Conservation (phyloP, 2,888 invertebrate genomes). For the Hoplodrina ambigua region DNA sequence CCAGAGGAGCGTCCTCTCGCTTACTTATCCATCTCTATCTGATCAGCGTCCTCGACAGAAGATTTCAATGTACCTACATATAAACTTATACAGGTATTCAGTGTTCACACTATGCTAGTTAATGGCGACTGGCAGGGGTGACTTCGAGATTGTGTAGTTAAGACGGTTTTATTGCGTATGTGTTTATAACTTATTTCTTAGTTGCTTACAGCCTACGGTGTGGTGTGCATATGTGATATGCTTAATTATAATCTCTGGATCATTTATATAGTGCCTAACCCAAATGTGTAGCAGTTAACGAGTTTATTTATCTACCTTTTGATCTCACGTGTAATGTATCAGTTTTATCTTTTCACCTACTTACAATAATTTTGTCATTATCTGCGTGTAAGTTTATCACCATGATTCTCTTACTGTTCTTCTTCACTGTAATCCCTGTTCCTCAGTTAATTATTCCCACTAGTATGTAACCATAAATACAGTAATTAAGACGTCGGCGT, state of each 20-base stretch:
- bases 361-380: background rate
- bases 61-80: conserved; percentile 67
- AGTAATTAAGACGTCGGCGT: conserved; percentile 66
- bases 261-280: too few relatives aligned
- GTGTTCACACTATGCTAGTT: conserved; percentile 52
- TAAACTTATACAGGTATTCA: conserved; percentile 46
- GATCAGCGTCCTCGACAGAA: conserved; percentile 75
- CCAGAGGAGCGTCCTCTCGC: conserved; percentile 82
- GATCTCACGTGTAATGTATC: background rate
- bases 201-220: background rate
- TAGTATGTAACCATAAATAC: conserved; percentile 58
- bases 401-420: conserved; percentile 9
- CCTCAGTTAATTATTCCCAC: conserved; percentile 40
- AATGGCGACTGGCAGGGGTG: conserved; percentile 47
- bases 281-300: too few relatives aligned
- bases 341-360: background rate
- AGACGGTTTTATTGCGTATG: conserved; percentile 21
- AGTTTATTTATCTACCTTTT: background rate
- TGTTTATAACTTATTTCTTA: conserved; percentile 10
- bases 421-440: conserved; percentile 21
- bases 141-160: conserved; percentile 29
- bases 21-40: conserved; percentile 84
- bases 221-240: background rate
- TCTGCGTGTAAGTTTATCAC: background rate
- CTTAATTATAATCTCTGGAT: too few relatives aligned